A percentile compares a stretch with the other conserved stretches of the same genome.
Evolutionary conservation across 2,797 vertebrate genomes (phyloP).

Genomic region (Peromyscus eremicus): DNA sequence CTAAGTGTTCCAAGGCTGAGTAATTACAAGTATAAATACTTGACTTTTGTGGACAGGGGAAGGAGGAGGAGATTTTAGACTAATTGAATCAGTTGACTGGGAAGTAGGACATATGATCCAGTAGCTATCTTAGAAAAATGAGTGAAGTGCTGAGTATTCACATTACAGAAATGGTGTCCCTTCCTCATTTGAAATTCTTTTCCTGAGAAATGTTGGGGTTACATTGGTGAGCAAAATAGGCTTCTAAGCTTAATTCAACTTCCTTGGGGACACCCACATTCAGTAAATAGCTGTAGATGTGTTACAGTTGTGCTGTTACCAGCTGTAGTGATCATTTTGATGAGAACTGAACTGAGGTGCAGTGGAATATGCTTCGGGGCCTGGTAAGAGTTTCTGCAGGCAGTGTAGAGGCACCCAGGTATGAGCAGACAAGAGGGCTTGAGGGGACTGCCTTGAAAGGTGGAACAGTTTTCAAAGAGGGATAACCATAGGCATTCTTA

Average conservation of each 20-base stretch:
- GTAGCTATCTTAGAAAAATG: not conserved
- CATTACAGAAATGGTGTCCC: not conserved
- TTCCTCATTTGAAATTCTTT: not conserved
- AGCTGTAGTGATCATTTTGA: too few species aligned
- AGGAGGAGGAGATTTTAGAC: not conserved
- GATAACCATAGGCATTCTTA: not conserved
- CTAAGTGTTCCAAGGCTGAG: not conserved
- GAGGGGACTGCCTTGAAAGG: not conserved
- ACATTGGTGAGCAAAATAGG: not conserved
- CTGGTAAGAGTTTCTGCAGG: not conserved
- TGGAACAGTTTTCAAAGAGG: not conserved
- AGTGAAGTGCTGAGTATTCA: not conserved
- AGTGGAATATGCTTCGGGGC: not conserved
- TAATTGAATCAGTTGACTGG: too few species aligned
- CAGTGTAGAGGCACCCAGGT: not conserved
- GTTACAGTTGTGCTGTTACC: not conserved
- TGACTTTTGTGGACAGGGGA: not conserved
- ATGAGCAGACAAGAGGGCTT: not conserved
- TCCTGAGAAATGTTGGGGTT: not conserved
- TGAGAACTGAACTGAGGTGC: not conserved
- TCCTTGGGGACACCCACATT: too few species aligned
- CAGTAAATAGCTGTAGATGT: not conserved
- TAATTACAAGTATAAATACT: not conserved
- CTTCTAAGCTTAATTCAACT: not conserved
- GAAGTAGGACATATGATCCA: too few species aligned